Base-by-base conservation (phyloP, 2,797 vertebrate species). In the Triplophysa bombifrons region DNA sequence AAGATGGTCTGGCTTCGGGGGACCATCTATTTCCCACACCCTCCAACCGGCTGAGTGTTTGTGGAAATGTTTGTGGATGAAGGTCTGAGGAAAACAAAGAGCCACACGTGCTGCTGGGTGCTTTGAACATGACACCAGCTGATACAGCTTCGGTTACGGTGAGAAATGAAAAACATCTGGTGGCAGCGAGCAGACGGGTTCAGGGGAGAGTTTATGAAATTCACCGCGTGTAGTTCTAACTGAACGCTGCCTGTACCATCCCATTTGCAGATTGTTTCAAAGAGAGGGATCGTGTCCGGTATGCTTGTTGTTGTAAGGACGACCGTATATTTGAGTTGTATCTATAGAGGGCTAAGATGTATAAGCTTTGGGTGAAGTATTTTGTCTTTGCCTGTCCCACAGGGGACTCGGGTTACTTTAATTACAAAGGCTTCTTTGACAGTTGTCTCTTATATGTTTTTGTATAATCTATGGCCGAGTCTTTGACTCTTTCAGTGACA, bases 101-200 rank as follows among this genome's bases (percentile, higher is more conserved):
- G 51, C 38, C 80, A 73, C 80, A 76, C 68, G 70, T 83, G 69
- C 89, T 90, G 88, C 86, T 90, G 74, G 60, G 82, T 76, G 74
- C 89, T 91, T 91, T 92, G 89, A 93, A 92, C 89, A 90, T 80
- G 88, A 91, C 84, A 89, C 89, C 86, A 78, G 87, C 84, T 88
- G 90, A 91, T 90, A 89, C 86, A 88, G 84, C 80, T 64, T 80
- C 73, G 67, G 82, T 78, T 83, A 83, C 46, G 75, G 85, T 87
- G 88, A 80, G 80, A 87, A 88, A 92, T 90, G 88, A 74, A 88
- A 89, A 93, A 90, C 91, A 92, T 83, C 88, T 93, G 92, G 70
- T 9, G 16, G 76, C 64, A 50, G 60, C 41, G 38, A 77, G 80
- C 48, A 30, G 72, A 77, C 19, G 65, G 68, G 76, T 83, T 82